A percentile compares a stretch with the other conserved stretches of the same genome.
These are phyloP conservation scores for Eurosta solidaginis DNA, from an alignment of 1,140 invertebrate species.

Conservation along the genomic window DNA sequence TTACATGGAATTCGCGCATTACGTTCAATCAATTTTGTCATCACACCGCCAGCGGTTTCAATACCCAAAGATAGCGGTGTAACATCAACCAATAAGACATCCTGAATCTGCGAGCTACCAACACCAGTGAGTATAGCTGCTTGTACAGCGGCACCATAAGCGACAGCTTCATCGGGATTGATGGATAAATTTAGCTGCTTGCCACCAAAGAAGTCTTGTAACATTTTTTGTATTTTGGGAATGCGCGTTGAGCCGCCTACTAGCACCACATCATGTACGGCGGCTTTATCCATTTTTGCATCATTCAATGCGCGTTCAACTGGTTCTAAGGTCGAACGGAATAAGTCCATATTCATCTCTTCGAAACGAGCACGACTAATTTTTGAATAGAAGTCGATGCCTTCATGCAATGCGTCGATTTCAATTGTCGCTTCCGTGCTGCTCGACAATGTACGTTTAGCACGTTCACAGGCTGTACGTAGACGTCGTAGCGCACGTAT, in stretches of 20 bases:
- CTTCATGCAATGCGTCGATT: slow-evolving; percentile 77
- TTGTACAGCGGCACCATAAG: slow-evolving; percentile 76
- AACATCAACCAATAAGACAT: slow-evolving; percentile 76
- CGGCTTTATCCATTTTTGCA: slow-evolving; percentile 74
- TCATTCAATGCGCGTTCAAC: slow-evolving; percentile 76
- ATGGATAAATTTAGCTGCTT: slow-evolving; percentile 73
- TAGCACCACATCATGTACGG: slow-evolving; percentile 69
- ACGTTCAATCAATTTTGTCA: slow-evolving; percentile 70
- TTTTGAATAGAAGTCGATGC: slow-evolving; percentile 85
- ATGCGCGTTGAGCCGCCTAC: slow-evolving; percentile 71
- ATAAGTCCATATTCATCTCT: slow-evolving; percentile 85
- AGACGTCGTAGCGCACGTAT: slow-evolving; percentile 77
- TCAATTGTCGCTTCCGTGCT: slow-evolving; percentile 73
- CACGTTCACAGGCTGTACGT: slow-evolving; percentile 75
- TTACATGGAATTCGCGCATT: slow-evolving; percentile 74
- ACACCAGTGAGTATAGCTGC: slow-evolving; percentile 75
- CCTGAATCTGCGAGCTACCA: slow-evolving; percentile 73
- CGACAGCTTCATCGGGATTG: slow-evolving; percentile 80
- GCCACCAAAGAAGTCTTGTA: slow-evolving; percentile 70
- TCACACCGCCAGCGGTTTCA: slow-evolving; percentile 71
- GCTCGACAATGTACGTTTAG: slow-evolving; percentile 71
- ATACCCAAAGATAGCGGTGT: slow-evolving; percentile 73
- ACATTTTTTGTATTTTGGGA: slow-evolving; percentile 69
- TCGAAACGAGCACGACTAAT: slow-evolving; percentile 85
- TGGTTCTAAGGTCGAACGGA: slow-evolving; percentile 70